Evolutionary conservation across 2,888 invertebrate species (phyloP).

Genomic region (Anagyrus pseudococci): DNA sequence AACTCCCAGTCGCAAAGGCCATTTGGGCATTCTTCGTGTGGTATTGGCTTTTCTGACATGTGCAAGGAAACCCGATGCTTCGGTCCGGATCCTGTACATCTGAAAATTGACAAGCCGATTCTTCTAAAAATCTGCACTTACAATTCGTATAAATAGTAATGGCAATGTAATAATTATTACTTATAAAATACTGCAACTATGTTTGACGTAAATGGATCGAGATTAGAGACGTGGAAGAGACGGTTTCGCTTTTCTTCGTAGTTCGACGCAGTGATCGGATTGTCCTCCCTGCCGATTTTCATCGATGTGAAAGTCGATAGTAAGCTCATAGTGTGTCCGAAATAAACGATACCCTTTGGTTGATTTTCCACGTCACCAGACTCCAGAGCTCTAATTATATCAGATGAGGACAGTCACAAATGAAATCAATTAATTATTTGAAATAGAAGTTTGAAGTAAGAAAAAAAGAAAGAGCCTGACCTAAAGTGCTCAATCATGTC

Average conservation of each 20-base stretch:
- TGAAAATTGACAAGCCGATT: too few species aligned
- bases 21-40: conserved; percentile 72
- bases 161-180: conserved; percentile 63
- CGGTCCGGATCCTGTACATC: too few species aligned
- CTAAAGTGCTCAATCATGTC: conserved; percentile 74
- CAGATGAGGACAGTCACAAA: conserved; percentile 2
- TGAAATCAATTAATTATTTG: too few species aligned
- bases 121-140: too few species aligned
- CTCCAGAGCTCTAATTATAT: too few species aligned
- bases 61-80: too few species aligned
- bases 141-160: conserved; percentile 1
- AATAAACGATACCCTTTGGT: conserved; percentile 72
- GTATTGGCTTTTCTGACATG: too few species aligned
- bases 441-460: too few species aligned
- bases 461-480: conserved; percentile 61
- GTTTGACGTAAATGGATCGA: conserved; percentile 77
- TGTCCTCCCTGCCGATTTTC: conserved; percentile 69
- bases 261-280: conserved; percentile 71
- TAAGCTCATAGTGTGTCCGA: conserved; percentile 70
- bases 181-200: conserved; percentile 77
- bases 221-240: conserved; percentile 72
- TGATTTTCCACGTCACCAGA: too few species aligned
- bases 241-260: conserved; percentile 66
- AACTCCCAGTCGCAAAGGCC: conserved; percentile 80
- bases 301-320: conserved; percentile 71